Evolutionary conservation across 2,888 invertebrate species (phyloP).

Genomic region (Brenthis daphne): DNA sequence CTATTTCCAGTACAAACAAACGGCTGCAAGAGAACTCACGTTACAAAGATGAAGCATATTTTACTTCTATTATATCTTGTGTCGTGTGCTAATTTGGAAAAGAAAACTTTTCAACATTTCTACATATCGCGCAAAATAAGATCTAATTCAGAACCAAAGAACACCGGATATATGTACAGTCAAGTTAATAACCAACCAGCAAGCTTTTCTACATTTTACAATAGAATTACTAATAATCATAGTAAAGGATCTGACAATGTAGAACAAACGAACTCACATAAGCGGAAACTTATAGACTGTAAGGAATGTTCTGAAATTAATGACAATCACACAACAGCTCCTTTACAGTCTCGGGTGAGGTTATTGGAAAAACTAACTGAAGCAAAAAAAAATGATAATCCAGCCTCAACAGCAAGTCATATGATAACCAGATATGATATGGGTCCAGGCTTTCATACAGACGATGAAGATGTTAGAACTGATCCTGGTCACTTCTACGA

Average conservation of each 20-base stretch:
- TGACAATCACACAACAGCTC: neutral
- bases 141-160: constrained; percentile 48
- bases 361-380: neutral
- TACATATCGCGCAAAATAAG: constrained; percentile 51
- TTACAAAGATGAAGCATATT: constrained; percentile 52
- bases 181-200: constrained; percentile 48
- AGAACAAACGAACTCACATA: neutral
- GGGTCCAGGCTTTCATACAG: constrained; percentile 50
- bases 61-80: constrained; percentile 54
- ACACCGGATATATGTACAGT: constrained; percentile 52
- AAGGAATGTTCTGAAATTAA: neutral
- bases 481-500: constrained; percentile 55
- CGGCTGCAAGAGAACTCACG: constrained; percentile 49
- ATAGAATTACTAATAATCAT: neutral
- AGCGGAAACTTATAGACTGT: neutral
- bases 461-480: constrained; percentile 64
- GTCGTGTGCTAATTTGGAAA: constrained; percentile 48
- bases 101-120: constrained; percentile 49
- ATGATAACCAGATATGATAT: constrained; percentile 43
- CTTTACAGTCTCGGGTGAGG: neutral
- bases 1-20: constrained; percentile 58
- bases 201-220: constrained; percentile 4
- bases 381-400: constrained; percentile 14
- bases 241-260: neutral
- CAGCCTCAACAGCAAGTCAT: constrained; percentile 34